Evolutionary conservation across 2,797 vertebrate species (phyloP).

Genomic region (Poliocrania exsul): DNA sequence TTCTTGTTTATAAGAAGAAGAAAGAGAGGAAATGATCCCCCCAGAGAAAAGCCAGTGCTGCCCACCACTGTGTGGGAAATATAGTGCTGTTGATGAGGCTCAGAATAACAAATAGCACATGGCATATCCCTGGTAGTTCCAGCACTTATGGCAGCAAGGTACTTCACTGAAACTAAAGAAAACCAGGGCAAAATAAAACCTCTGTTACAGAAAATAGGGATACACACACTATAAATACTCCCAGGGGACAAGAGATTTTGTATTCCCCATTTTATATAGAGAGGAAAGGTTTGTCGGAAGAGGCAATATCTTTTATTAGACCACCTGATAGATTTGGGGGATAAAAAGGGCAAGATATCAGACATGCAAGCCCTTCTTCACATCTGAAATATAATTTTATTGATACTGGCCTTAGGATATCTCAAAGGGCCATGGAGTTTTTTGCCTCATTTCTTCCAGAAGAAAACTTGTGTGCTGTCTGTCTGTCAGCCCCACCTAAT

Average conservation of each 20-base stretch:
- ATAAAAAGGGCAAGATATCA: constrained; percentile 9
- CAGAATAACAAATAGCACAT: neutral
- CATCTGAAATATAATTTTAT: constrained; percentile 41
- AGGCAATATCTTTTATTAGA: constrained; percentile 22
- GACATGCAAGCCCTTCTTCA: neutral
- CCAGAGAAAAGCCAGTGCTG: neutral
- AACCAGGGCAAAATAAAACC: neutral
- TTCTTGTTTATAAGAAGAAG: constrained; percentile 11
- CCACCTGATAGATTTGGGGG: neutral
- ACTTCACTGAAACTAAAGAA: neutral
- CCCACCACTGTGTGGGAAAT: neutral
- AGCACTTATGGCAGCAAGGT: neutral
- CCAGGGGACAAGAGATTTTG: neutral
- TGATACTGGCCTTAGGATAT: constrained; percentile 30
- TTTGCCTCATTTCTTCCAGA: constrained; percentile 20
- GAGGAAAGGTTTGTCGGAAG: neutral
- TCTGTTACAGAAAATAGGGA: neutral
- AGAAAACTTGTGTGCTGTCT: constrained; percentile 33
- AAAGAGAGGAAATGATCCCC: neutral
- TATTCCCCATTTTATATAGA: neutral
- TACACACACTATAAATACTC: neutral
- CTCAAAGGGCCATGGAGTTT: neutral
- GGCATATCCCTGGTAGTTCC: neutral
- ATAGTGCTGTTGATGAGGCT: neutral
- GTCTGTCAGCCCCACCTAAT: constrained; percentile 46